Percentiles rank a stretch among this genome's conserved stretches.
Evolutionary conservation across 2,113 vertebrate genomes (phyloP).

Genomic region (Mohoua ochrocephala): DNA sequence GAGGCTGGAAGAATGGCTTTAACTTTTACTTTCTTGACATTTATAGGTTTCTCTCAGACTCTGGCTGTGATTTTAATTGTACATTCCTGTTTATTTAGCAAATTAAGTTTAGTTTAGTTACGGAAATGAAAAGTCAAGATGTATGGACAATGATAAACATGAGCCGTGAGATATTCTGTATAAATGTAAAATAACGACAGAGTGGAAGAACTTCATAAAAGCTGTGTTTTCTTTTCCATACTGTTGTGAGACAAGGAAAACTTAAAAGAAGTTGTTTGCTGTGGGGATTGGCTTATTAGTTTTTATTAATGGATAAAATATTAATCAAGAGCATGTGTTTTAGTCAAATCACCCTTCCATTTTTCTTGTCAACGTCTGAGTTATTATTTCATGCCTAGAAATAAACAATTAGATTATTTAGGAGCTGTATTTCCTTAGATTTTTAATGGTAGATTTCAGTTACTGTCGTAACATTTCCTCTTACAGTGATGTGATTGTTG

Average conservation of each 20-base stretch:
- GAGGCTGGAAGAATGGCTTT: background rate
- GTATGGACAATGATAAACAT: background rate
- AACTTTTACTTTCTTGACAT: background rate
- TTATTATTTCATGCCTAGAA: background rate
- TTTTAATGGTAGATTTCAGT: background rate
- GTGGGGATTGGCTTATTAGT: background rate
- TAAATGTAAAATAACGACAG: background rate
- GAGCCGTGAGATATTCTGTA: background rate
- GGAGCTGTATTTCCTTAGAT: background rate
- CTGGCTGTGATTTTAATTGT: background rate
- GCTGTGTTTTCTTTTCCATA: background rate
- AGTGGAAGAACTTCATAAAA: background rate
- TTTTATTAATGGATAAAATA: background rate
- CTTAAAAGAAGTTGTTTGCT: background rate
- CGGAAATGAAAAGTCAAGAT: background rate
- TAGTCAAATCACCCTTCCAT: background rate
- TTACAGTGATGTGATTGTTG: background rate
- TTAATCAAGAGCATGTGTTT: background rate
- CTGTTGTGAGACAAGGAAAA: background rate
- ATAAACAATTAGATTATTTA: background rate
- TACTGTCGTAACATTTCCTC: background rate
- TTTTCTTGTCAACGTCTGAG: background rate
- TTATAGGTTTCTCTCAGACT: background rate
- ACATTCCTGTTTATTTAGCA: background rate
- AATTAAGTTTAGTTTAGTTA: background rate